Conservation (phyloP, 37 sponge, comb jelly and placozoan genomes). For the Halisarca cf. caerulea region DNA sequence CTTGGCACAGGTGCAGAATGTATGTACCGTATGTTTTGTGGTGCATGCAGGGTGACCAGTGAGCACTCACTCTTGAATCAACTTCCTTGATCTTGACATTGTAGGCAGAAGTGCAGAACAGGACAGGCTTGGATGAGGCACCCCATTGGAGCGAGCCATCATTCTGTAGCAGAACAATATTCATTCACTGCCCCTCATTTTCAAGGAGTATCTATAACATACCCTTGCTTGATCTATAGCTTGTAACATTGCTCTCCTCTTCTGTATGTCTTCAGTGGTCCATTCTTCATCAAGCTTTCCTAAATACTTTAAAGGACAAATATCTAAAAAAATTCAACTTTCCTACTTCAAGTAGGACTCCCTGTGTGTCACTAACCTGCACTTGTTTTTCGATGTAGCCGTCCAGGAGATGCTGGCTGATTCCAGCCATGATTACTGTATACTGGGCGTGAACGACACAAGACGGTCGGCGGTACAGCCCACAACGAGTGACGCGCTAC, state of each 20-base stretch:
- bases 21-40: too few relatives aligned
- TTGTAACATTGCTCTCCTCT: background rate
- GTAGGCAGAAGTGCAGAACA: constrained; percentile 16
- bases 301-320: background rate
- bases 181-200: too few relatives aligned
- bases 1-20: too few relatives aligned
- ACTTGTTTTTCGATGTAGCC: constrained; percentile 24
- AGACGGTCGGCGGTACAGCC: background rate
- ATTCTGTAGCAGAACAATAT: too few relatives aligned
- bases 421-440: background rate
- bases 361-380: background rate
- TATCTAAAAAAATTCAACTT: background rate
- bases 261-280: background rate
- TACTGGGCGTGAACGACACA: background rate
- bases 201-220: too few relatives aligned
- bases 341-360: background rate
- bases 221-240: constrained; percentile 8
- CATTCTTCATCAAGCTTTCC: background rate
- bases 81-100: constrained; percentile 21
- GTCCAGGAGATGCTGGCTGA: background rate
- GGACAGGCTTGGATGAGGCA: background rate
- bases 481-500: too few relatives aligned
- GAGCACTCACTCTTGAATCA: background rate
- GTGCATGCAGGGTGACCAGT: too few relatives aligned
- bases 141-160: background rate